These are phyloP conservation scores for Rallus limicola DNA, from an alignment of 2,113 vertebrate species.

Conservation along the genomic window DNA sequence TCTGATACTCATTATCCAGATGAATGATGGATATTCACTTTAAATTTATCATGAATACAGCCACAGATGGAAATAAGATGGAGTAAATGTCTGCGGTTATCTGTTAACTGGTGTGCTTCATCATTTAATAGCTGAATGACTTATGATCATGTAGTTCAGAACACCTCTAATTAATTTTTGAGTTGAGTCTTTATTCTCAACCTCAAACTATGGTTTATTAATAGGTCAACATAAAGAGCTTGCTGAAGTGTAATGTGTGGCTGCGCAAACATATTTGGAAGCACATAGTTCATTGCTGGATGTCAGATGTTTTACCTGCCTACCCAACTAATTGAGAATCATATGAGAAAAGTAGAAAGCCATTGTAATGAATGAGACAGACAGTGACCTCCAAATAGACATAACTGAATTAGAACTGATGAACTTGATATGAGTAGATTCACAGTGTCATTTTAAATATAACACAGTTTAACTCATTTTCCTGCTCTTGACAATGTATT, in stretches of 20 bases:
- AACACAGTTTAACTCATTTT: slow-evolving; percentile 15
- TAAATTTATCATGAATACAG: slow-evolving; percentile 40
- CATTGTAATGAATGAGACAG: slow-evolving; percentile 55
- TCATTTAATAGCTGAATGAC: slow-evolving; percentile 51
- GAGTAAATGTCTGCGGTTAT: slow-evolving; percentile 8
- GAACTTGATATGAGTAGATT: slow-evolving; percentile 49
- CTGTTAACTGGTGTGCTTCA: slow-evolving; percentile 17
- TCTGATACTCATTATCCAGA: slow-evolving; percentile 19
- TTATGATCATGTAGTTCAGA: slow-evolving; percentile 59
- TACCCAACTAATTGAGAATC: slow-evolving; percentile 61
- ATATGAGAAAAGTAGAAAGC: slow-evolving; percentile 39
- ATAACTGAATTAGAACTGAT: slow-evolving; percentile 70
- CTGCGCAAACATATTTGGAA: slow-evolving; percentile 24
- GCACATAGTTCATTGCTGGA: background rate
- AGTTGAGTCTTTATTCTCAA: slow-evolving; percentile 21
- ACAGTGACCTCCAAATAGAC: slow-evolving; percentile 31
- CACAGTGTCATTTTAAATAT: slow-evolving; percentile 61
- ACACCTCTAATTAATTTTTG: slow-evolving; percentile 66
- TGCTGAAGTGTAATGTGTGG: background rate
- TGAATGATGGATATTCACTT: slow-evolving; percentile 18
- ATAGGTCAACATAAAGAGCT: slow-evolving; percentile 23
- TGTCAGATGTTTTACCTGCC: slow-evolving; percentile 24
- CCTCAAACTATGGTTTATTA: slow-evolving; percentile 48
- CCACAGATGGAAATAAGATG: slow-evolving; percentile 51
- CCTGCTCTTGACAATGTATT: background rate